Conservation (phyloP, 2,797 vertebrate species). For the Gadopsis marmoratus region DNA sequence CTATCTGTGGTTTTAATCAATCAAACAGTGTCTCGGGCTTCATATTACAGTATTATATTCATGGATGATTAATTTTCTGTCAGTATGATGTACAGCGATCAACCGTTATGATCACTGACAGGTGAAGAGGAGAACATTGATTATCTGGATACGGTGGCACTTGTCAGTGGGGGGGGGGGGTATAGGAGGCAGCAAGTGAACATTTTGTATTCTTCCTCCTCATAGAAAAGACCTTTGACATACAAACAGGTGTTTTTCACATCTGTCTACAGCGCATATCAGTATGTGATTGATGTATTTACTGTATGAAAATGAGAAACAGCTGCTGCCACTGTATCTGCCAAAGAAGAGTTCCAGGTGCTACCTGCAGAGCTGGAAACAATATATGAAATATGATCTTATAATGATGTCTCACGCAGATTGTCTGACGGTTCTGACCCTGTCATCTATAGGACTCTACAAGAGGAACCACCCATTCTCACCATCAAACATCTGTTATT, state of each 20-base stretch:
- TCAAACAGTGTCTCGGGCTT: conserved; percentile 3
- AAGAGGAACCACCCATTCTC: conserved; percentile 60
- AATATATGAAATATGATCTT: conserved; percentile 64
- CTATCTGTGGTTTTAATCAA: not conserved
- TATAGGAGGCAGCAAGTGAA: too few relatives aligned
- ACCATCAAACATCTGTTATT: conserved; percentile 56
- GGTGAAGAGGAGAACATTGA: too few relatives aligned
- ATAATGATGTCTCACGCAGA: conserved; percentile 63
- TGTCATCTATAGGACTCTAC: conserved; percentile 51
- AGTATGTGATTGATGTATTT: conserved; percentile 27
- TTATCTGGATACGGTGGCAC: too few relatives aligned
- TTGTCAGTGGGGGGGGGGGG: too few relatives aligned
- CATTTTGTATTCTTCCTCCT: not conserved
- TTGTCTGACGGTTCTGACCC: conserved; percentile 62
- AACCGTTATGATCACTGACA: too few relatives aligned
- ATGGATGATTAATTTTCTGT: not conserved
- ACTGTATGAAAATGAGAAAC: conserved; percentile 33
- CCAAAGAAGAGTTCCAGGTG: conserved; percentile 50
- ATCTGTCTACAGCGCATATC: not conserved
- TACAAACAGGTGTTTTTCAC: not conserved
- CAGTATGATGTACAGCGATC: too few relatives aligned
- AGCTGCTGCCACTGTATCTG: conserved; percentile 54
- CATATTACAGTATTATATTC: conserved; percentile 3
- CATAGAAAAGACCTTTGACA: not conserved
- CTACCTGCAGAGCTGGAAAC: conserved; percentile 53